Percentiles rank a stretch among this genome's conserved stretches.
Conservation (phyloP, 2,797 vertebrate genomes). For the Tinamus major region DNA sequence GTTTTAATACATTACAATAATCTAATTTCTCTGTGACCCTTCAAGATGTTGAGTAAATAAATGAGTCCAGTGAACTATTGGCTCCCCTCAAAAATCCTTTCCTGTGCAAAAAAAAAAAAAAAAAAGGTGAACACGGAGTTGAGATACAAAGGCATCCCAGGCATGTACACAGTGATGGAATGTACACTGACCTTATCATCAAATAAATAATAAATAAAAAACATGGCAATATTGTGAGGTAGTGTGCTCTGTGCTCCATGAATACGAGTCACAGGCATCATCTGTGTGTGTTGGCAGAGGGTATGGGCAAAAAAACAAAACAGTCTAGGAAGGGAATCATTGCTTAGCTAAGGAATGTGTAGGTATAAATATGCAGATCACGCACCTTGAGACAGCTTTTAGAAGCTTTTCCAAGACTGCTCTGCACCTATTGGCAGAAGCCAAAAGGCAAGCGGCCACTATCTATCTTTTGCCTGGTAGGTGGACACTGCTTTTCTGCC, state of each 20-base stretch:
- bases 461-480: neutral
- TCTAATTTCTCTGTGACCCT: neutral
- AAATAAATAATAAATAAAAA: too few relatives aligned
- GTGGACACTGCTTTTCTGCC: neutral
- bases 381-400: fast-evolving
- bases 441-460: neutral
- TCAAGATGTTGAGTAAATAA: neutral
- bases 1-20: neutral
- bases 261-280: neutral
- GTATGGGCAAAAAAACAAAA: neutral
- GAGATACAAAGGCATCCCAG: neutral
- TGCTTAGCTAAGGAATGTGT: neutral
- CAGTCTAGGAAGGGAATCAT: neutral
- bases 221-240: neutral
- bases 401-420: neutral
- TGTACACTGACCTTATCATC: neutral
- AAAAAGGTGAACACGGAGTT: neutral
- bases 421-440: neutral
- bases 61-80: neutral
- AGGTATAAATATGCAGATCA: neutral
- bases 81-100: neutral
- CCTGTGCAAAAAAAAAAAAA: neutral
- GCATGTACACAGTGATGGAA: neutral
- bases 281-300: neutral
- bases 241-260: neutral